phyloP scores from a whole-genome alignment of 2,797 vertebrate species.

The Coilia nasus region DNA sequence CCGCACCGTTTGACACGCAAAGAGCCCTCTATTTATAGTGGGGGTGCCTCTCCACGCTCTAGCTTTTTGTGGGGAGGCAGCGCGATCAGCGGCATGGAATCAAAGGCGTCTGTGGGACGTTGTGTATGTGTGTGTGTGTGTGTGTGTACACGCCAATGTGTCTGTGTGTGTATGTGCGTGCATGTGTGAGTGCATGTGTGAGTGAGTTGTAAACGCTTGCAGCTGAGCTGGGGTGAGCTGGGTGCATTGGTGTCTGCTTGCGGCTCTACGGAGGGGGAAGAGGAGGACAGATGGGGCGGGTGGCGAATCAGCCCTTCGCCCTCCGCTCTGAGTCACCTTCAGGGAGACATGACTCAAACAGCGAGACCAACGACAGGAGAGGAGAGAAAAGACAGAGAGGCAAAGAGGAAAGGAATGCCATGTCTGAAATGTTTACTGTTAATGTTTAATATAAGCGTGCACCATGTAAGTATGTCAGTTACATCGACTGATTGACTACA shows the following conservation, averaged over 20 bases:
- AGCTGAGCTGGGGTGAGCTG: slow-evolving; percentile 16
- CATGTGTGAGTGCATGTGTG: not conserved
- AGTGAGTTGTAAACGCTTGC: slow-evolving; percentile 13
- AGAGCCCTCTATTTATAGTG: slow-evolving; percentile 19
- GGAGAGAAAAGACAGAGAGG: not conserved
- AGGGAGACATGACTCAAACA: slow-evolving; percentile 14
- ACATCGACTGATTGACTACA: no score
- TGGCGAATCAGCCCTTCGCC: not conserved
- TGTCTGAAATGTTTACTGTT: no score
- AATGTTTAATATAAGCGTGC: no score
- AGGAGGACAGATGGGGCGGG: slow-evolving; percentile 1
- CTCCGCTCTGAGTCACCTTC: slow-evolving; percentile 6
- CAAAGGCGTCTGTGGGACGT: slow-evolving; percentile 7
- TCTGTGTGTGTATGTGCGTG: not conserved
- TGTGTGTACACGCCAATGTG: no score
- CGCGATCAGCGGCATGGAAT: slow-evolving; percentile 8
- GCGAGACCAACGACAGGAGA: not conserved
- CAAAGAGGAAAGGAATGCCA: not conserved
- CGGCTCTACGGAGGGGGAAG: not conserved
- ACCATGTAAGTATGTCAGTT: no score
- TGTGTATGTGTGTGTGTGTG: not conserved
- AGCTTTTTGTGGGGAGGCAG: slow-evolving; percentile 10
- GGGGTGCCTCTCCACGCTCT: not conserved
- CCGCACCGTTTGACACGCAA: slow-evolving; percentile 15
- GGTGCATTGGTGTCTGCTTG: slow-evolving; percentile 14